Evolutionary conservation across 2,797 vertebrate genomes (phyloP), one percentile per base, ranked within the genome.

Genomic region (Peromyscus melanophrys): DNA sequence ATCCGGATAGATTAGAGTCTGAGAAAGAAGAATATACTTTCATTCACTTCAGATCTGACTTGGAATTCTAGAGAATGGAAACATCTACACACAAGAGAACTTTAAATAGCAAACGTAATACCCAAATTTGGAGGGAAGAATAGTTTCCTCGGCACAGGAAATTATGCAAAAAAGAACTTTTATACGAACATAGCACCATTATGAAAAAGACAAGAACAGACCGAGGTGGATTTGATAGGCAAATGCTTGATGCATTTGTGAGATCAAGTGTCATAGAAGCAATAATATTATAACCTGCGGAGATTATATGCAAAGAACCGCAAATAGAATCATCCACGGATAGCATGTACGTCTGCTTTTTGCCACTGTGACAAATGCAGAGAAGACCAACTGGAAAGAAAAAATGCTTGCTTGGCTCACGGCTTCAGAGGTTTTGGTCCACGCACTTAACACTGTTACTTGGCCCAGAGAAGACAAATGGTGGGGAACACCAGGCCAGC

Each of bases 61-160:
- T 75, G 34, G 89, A 90, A 82, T 57, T 67, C 29, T n/a, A 78
- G 52, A 76, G 92, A 80, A 85, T 73, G 55, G 37, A 63, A 95
- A 65, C 27, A 71, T 40, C 77, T 76, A 65, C n/a, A 76, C 67
- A 81, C n/a, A 76, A 10, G 46, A 94, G 63, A 80, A n/a, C 11
- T 4, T 93, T 92, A 61, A 73, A 34, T 67, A 87, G 46, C 75
- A 46, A 76, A 37, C 40, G 25, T 55, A 65, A 77, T 23, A 57
- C 43, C 49, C 14, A 93, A n/a, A 75, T 17, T 52, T 80, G 17
- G 14, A 67, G 16, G 57, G 52, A 77, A 8, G 4, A 81, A 40
- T 25, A 69, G 52, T 69, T 67, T 63, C 23, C 49, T 83, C 67
- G 49, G 67, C 73, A 49, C 7, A 43, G 40, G 82, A 77, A 52